Evolutionary conservation across 2,888 invertebrate species (phyloP), one percentile per base, ranked within the genome.

Genomic region (Pterobdella sp.): DNA sequence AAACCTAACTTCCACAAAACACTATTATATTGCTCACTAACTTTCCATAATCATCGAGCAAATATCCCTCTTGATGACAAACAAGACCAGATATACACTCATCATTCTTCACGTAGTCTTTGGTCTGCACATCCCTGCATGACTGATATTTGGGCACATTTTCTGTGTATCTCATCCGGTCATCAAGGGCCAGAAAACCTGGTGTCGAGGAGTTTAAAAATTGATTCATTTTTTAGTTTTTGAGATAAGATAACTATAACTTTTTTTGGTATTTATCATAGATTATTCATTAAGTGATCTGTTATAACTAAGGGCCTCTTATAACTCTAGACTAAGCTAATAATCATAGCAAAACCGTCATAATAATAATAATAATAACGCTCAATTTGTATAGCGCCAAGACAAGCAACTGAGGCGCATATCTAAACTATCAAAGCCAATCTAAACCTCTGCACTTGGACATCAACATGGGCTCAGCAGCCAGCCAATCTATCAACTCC

Each of bases 401-500:
- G n/a, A n/a, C n/a, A n/a, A n/a, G n/a, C n/a, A n/a, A n/a, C n/a
- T n/a, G n/a, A n/a, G n/a, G n/a, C n/a, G n/a, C n/a, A n/a, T n/a
- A n/a, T n/a, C n/a, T n/a, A n/a, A n/a, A n/a, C n/a, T n/a, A n/a
- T n/a, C n/a, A n/a, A n/a, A n/a, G n/a, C n/a, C n/a, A n/a, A n/a
- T n/a, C n/a, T 31, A 1, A 10, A 74, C 74, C 71, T 78, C 76
- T 2, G 79, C 76, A 10, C 70, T 73, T 68, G 29, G 34, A 52
- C 35, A 35, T 60, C 26, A 73, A 29, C 18, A 37, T 67, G 22
- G 67, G 67, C n/a, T 74, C 31, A 91, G 86, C 71, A 18, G 0
- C 0, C 63, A 73, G 31, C 92, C 93, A 93, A 73, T 89, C 88
- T 22, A 92, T 86, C 73, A 87, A 84, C 0, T 90, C 85, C 0